These are phyloP conservation scores for Scrobipalpa atriplicella DNA, from an alignment of 2,888 invertebrate genomes.

Conservation along the genomic window DNA sequence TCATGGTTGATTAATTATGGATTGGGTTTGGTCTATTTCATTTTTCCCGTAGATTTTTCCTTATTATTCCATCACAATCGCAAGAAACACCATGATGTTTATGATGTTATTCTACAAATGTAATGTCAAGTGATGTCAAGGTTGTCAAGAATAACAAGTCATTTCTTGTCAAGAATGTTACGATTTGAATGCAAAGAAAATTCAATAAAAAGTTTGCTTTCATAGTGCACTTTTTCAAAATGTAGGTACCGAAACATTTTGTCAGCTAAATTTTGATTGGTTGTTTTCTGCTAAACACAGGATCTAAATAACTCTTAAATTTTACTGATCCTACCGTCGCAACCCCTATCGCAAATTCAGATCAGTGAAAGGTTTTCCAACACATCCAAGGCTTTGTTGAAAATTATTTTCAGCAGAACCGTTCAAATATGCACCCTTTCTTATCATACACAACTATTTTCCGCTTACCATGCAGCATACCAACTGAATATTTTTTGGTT, in stretches of 20 bases:
- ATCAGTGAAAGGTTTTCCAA: neutral
- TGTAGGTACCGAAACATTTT: too few species aligned
- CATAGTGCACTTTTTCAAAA: too few species aligned
- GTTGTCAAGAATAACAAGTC: too few species aligned
- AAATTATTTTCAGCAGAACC: constrained; percentile 54
- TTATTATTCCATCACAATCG: too few species aligned
- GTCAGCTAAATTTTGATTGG: too few species aligned
- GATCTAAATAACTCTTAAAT: neutral
- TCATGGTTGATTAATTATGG: neutral
- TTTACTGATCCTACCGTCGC: neutral
- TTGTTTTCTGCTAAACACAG: too few species aligned
- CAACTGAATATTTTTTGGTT: neutral
- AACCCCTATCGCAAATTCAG: neutral
- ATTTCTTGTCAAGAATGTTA: too few species aligned
- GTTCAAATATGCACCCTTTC: constrained; percentile 77
- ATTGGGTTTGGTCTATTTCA: neutral
- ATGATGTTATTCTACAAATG: too few species aligned
- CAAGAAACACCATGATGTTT: too few species aligned
- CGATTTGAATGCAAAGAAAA: too few species aligned
- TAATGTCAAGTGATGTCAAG: too few species aligned
- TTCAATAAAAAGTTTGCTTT: too few species aligned
- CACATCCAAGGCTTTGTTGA: constrained; percentile 26
- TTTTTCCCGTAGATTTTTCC: neutral
- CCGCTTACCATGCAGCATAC: neutral
- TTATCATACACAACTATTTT: constrained; percentile 61